Evolutionary conservation across 2,113 vertebrate species (phyloP), one percentile per base, ranked within the genome.

Genomic region (Dipodomys stephensi): DNA sequence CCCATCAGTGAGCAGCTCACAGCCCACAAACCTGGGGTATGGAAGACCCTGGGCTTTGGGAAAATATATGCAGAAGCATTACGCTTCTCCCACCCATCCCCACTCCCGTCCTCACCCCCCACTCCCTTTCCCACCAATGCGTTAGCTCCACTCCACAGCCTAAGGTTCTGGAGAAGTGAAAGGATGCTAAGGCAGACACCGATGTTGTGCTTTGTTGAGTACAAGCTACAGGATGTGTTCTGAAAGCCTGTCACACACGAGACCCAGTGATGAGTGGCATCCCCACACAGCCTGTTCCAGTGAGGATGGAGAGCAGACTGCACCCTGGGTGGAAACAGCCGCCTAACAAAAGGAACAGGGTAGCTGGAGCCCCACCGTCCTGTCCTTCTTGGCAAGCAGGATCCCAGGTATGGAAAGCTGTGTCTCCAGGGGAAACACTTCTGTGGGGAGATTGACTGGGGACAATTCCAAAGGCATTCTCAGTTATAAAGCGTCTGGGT

Each of bases 391-490:
- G 28, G 30, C n/a, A 39, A 15, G 25, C 18, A 30, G 62, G 53
- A n/a, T 32, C 68, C 67, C 60, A 89, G 68, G 68, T 84, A 0
- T 18, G n/a, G 32, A 67, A 88, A 68, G 80, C 74, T 84, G 35
- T 81, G 71, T 84, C 32, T 90, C 67, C n/a, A 28, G 27, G 67
- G 78, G 46, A 68, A 35, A 53, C 44, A 18, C 44, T 57, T 32
- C 62, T 74, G 44, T 28, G n/a, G 46, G 64, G 39, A 85, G 35
- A 68, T 64, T 27, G 57, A 65, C 53, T 39, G 46, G 7, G 65
- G n/a, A 90, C 64, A 85, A 88, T 81, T 81, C 72, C 25, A 92
- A 92, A 92, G 53, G 53, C 15, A 57, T 57, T 57, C 53, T 57
- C 53, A 57, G 15, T 57, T 57, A 57, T 57, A 57, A 57, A 16